These are phyloP conservation scores for Oscarella lobularis DNA, from an alignment of 37 sponge, comb jelly and placozoan species.

Conservation along the genomic window DNA sequence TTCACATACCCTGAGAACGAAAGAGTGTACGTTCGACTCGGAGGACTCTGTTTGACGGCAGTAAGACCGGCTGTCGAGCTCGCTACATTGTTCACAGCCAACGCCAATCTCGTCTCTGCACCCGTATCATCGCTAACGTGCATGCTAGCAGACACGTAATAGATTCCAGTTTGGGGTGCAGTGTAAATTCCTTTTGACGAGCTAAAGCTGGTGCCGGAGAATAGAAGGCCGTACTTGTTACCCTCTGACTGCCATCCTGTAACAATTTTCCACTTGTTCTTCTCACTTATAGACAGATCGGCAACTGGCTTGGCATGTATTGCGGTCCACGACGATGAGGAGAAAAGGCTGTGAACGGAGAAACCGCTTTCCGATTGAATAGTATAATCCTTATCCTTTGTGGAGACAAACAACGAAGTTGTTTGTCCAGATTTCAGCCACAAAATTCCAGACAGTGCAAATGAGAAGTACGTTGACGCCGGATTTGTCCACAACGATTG, in stretches of 20 bases:
- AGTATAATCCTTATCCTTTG: background rate
- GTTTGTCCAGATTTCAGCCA: background rate
- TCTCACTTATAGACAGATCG: too few species aligned
- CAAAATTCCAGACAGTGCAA: background rate
- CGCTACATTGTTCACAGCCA: constrained; percentile 1
- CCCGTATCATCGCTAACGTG: background rate
- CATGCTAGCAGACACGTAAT: background rate
- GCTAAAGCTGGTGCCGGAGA: background rate
- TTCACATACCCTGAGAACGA: background rate
- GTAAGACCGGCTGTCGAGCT: background rate
- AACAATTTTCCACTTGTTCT: background rate
- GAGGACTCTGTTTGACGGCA: background rate
- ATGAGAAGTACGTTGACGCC: background rate
- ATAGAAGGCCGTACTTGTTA: background rate
- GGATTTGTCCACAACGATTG: background rate
- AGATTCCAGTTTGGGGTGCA: background rate
- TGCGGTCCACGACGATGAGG: background rate
- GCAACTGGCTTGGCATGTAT: background rate
- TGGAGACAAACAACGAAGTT: background rate
- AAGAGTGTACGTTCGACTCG: background rate
- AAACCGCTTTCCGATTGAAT: background rate
- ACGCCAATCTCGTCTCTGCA: background rate
- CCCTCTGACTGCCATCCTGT: background rate
- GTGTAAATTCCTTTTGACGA: background rate
- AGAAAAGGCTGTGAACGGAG: constrained; percentile 1